These are phyloP conservation scores for Piprites chloris DNA, from an alignment of 2,113 vertebrate species.

Conservation along the genomic window DNA sequence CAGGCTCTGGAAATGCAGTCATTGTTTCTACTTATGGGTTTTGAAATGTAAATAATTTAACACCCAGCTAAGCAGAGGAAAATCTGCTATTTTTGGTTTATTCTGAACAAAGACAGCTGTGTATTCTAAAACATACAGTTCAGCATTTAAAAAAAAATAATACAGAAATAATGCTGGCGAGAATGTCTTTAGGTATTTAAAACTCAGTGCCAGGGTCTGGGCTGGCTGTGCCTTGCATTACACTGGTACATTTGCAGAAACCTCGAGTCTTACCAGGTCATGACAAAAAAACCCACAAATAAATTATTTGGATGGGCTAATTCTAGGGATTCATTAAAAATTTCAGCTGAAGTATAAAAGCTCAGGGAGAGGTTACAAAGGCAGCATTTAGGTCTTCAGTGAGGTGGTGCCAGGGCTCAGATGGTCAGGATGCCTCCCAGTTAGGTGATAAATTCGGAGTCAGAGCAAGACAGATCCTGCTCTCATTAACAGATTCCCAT, in stretches of 20 bases:
- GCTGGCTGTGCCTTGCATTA: neutral
- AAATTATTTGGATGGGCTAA: neutral
- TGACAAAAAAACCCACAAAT: neutral
- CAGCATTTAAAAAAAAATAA: neutral
- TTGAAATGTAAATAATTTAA: constrained; percentile 77
- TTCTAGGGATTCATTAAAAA: neutral
- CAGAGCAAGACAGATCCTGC: neutral
- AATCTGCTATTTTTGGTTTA: constrained; percentile 64
- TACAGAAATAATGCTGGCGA: neutral
- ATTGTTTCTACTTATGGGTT: constrained; percentile 63
- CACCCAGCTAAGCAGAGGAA: constrained; percentile 51
- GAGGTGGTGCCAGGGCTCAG: neutral
- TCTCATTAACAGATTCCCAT: neutral
- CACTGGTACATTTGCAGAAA: neutral
- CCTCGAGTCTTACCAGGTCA: neutral
- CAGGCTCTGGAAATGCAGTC: constrained; percentile 52
- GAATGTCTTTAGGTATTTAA: constrained; percentile 34
- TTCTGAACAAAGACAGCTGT: constrained; percentile 70
- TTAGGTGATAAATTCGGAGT: neutral
- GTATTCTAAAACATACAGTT: constrained; percentile 58
- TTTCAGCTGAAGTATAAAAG: neutral
- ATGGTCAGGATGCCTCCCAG: neutral
- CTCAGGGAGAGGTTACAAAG: neutral
- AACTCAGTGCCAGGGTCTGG: neutral
- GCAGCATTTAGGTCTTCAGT: neutral